Percentiles rank a stretch among this genome's conserved stretches.
These are phyloP conservation scores for Cryptocheilus praepositus DNA, from an alignment of 2,888 invertebrate species.

Conservation along the genomic window DNA sequence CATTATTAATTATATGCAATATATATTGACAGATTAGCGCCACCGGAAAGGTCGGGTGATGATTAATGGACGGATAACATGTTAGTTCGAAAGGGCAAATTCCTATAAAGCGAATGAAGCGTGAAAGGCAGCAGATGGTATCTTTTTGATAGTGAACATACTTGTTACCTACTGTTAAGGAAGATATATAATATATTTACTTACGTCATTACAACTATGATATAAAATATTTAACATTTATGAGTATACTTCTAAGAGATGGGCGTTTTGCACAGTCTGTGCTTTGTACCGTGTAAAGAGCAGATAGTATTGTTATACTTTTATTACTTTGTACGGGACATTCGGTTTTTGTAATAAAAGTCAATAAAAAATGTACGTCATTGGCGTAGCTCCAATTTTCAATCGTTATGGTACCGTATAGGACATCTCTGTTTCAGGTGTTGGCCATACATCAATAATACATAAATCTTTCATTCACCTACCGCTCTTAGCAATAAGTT, in stretches of 20 bases:
- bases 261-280: no score
- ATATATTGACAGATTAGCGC: conserved; percentile 56
- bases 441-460: no score
- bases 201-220: background rate
- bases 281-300: no score
- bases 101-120: background rate
- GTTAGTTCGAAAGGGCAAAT: background rate
- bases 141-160: background rate
- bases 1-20: conserved; percentile 5
- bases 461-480: no score
- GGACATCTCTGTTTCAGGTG: no score
- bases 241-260: no score
- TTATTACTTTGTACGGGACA: background rate
- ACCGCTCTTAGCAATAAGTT: no score
- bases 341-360: background rate
- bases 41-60: conserved; percentile 57
- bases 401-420: no score
- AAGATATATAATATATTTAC: conserved; percentile 6
- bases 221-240: no score
- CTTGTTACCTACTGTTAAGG: conserved; percentile 12
- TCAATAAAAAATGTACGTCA: background rate
- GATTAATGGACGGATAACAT: conserved; percentile 23
- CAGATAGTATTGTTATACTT: no score
- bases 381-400: background rate
- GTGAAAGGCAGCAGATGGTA: no score